Percentiles rank a stretch among this genome's conserved stretches.
Conservation (phyloP, 2,888 invertebrate genomes). For the Caenorhabditis afra region DNA sequence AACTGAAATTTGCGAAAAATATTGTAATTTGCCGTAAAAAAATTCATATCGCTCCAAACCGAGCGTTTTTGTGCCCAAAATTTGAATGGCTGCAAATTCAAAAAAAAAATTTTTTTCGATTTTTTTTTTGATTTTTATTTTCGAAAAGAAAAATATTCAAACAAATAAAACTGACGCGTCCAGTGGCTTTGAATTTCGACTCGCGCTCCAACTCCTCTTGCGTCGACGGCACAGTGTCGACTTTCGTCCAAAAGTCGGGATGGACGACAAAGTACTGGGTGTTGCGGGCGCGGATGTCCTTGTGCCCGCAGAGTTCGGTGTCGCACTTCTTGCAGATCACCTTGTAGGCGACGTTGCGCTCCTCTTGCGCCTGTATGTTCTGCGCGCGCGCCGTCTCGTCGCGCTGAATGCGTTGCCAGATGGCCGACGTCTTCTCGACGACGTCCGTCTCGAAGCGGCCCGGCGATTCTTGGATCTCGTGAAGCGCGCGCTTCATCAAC, state of each 20-base stretch:
- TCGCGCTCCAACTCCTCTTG: constrained; percentile 1
- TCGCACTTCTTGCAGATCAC: constrained; percentile 62
- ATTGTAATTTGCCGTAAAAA: too few relatives aligned
- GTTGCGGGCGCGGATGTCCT: constrained; percentile 34
- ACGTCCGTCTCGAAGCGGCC: constrained; percentile 12
- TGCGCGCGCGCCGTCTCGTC: constrained; percentile 31
- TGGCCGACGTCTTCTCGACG: background rate
- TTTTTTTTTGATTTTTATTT: too few relatives aligned
- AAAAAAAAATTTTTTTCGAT: background rate
- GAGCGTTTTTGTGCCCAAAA: too few relatives aligned
- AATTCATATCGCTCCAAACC: too few relatives aligned
- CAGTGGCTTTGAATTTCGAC: constrained; percentile 16
- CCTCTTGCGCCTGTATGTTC: constrained; percentile 3
- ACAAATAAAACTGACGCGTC: constrained; percentile 21
- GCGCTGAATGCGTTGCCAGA: constrained; percentile 26
- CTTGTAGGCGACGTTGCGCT: constrained; percentile 19
- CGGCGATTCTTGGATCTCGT: constrained; percentile 7
- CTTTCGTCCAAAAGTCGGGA: constrained; percentile 55
- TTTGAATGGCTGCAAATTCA: too few relatives aligned
- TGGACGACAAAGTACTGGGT: constrained; percentile 54
- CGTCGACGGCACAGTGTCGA: background rate
- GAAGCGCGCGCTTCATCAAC: constrained; percentile 42
- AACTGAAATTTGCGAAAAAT: too few relatives aligned
- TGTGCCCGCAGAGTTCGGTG: constrained; percentile 19
- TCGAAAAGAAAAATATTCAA: background rate